These are phyloP conservation scores for Monochamus saltuarius DNA, from an alignment of 1,140 invertebrate species.

Conservation along the genomic window DNA sequence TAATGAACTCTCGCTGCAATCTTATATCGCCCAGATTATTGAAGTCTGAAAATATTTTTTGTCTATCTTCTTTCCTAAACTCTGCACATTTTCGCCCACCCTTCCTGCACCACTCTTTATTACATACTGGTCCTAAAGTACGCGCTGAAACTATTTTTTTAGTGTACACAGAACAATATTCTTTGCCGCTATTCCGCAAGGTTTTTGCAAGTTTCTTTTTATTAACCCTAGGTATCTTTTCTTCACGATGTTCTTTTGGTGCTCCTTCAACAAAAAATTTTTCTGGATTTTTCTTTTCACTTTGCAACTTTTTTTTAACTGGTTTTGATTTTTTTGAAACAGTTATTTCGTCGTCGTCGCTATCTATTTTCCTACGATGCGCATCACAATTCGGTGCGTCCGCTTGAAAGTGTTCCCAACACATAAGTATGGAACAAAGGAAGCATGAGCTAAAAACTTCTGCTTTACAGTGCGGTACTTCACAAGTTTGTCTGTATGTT, in stretches of 20 bases:
- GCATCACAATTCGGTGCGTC: background rate
- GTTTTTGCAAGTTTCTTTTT: background rate
- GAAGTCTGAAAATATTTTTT: no score
- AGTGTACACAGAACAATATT: constrained; percentile 6
- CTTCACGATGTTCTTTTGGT: background rate
- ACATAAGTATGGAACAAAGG: background rate
- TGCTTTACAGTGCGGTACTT: background rate
- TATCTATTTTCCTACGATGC: background rate
- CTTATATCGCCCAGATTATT: no score
- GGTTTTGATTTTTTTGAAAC: no score
- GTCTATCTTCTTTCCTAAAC: constrained; percentile 1
- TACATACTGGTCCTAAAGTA: background rate
- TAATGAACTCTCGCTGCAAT: no score
- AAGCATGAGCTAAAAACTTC: constrained; percentile 4
- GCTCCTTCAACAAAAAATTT: background rate
- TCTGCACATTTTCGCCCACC: background rate
- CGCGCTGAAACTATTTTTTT: constrained; percentile 1
- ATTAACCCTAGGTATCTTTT: background rate
- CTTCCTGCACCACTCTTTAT: constrained; percentile 9
- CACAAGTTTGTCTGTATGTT: background rate
- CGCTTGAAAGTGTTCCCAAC: constrained; percentile 3
- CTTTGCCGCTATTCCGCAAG: background rate
- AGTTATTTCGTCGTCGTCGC: background rate
- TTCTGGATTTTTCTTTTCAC: background rate
- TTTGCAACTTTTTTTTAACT: background rate